Conservation (phyloP, 2,113 vertebrate species). For the Entelurus aequoreus region DNA sequence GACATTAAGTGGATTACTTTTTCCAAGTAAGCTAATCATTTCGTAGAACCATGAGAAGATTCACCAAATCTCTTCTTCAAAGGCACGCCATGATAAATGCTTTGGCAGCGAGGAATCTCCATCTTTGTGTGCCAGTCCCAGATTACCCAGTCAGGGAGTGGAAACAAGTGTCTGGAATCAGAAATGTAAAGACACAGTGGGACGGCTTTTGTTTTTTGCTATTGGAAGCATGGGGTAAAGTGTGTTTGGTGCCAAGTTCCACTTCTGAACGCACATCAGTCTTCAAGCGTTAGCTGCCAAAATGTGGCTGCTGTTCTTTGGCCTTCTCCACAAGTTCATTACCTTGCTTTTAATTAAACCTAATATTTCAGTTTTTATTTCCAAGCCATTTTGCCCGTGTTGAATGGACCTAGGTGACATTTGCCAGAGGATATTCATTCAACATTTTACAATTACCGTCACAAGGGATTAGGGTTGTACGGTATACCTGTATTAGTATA, state of each 20-base stretch:
- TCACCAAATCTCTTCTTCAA: constrained; percentile 43
- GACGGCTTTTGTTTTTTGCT: constrained; percentile 12
- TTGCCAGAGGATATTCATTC: too few species aligned
- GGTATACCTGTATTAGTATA: too few species aligned
- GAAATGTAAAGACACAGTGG: constrained; percentile 28
- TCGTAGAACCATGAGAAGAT: constrained; percentile 49
- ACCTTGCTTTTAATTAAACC: too few species aligned
- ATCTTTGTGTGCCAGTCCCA: constrained; percentile 36
- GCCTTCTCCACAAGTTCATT: too few species aligned
- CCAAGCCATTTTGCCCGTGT: too few species aligned
- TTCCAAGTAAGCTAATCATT: constrained; percentile 43
- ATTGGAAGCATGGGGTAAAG: constrained; percentile 25
- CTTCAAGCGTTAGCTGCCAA: not conserved
- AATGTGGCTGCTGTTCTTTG: not conserved
- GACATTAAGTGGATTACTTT: constrained; percentile 37
- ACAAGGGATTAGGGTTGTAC: too few species aligned
- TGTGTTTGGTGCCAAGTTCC: constrained; percentile 14
- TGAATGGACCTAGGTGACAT: too few species aligned
- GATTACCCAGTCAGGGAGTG: constrained; percentile 40
- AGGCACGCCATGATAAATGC: constrained; percentile 39
- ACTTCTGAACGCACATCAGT: constrained; percentile 23
- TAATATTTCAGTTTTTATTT: too few species aligned
- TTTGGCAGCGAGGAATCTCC: constrained; percentile 37
- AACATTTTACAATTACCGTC: too few species aligned
- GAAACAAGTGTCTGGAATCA: constrained; percentile 39